Base-by-base conservation (phyloP, 2,888 invertebrate genomes). In the Xanthia togata region DNA sequence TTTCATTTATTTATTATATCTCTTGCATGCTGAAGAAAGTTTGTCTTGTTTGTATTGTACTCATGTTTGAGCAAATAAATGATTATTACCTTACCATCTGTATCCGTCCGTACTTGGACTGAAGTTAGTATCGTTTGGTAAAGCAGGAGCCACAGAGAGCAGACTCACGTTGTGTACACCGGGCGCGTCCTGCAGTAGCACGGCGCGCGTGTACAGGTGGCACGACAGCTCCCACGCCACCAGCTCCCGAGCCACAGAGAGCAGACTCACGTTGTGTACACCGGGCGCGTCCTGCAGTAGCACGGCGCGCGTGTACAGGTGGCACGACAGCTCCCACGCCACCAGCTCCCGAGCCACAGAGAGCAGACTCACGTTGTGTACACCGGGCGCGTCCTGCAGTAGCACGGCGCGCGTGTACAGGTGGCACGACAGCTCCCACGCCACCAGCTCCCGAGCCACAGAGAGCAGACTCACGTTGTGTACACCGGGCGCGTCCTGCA, bases 161-260 rank as follows among this genome's bases (percentile, higher is more conserved):
- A 47, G 6, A 41, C 41, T 41, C 68, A 93, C 93, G 73, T 87
- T 88, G 59, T 94, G 89, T 6, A 81, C 41, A 86, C 88, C 70
- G 0, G 93, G 93, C 5, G 88, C 85, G 93, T 99, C 99, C 93
- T 99, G 99, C 92, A 98, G 95, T 44, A 98, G 97, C 57, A 98
- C 97, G 0, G 98, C 99, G 91, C 98, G 97, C 0, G 98, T 98
- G 93, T 98, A 99, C 31, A 98, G 97, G 1, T 98, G 98, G 20
- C 98, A 98, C 50, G 98, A 98, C 73, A 98, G 95, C 91, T 99
- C 99, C 99, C 99, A 99, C 23, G 97, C 97, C 14, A 99, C 98
- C 5, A 98, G 97, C 88, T 99, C 98, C 98, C 98, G 20, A 50
- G 23, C 8, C 2, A 60, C 11, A 35, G n/a, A 69, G 57, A 11